Conservation (phyloP, 2,888 invertebrate species). For the Diplolepis rosae region DNA sequence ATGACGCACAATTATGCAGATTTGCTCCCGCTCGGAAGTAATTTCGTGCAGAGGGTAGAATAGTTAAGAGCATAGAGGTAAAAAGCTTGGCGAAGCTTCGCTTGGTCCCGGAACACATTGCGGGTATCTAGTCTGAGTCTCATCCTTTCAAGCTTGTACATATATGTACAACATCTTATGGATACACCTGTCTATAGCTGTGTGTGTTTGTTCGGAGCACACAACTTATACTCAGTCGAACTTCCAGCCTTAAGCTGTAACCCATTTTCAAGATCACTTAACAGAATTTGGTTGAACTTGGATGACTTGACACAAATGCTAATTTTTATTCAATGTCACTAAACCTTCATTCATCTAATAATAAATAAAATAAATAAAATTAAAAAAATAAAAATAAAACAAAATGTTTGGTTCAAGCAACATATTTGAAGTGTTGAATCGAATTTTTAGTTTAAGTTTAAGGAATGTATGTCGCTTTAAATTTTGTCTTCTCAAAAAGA, state of each 20-base stretch:
- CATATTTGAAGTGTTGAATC: too few relatives aligned
- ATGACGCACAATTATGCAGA: conserved; percentile 44
- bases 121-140: conserved; percentile 19
- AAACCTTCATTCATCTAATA: too few relatives aligned
- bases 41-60: conserved; percentile 37
- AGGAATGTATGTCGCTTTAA: too few relatives aligned
- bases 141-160: neutral
- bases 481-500: too few relatives aligned
- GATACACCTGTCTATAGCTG: neutral
- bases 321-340: neutral
- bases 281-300: neutral
- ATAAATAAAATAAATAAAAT: too few relatives aligned
- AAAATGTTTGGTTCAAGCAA: too few relatives aligned
- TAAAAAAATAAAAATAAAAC: too few relatives aligned
- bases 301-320: neutral
- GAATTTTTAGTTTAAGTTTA: too few relatives aligned
- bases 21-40: conserved; percentile 42
- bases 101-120: conserved; percentile 30
- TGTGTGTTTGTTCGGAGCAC: conserved; percentile 1
- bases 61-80: conserved; percentile 27
- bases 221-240: conserved; percentile 14
- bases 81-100: conserved; percentile 30
- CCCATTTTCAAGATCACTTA: conserved; percentile 25
- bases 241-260: neutral
- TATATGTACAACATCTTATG: neutral